phyloP scores from a whole-genome alignment of 2,888 invertebrate genomes.

The Heliconius charithonia region DNA sequence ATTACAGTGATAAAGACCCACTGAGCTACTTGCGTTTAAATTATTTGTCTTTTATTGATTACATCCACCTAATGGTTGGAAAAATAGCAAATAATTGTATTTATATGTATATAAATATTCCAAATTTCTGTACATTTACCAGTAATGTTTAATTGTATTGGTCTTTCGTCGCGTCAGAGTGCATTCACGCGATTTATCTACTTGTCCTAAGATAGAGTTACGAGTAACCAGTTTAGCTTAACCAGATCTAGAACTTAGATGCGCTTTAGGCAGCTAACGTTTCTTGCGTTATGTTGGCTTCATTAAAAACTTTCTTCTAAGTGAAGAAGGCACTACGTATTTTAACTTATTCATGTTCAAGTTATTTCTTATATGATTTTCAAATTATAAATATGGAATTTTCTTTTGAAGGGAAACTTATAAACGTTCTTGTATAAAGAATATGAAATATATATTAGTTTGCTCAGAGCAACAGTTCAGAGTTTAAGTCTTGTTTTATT shows the following conservation, averaged over 20 bases:
- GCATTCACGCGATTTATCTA: conserved; percentile 26
- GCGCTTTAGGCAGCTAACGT: neutral
- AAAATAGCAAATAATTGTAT: too few relatives aligned
- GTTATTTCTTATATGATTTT: neutral
- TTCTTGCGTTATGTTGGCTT: conserved; percentile 22
- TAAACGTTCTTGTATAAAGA: neutral
- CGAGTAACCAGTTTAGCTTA: conserved; percentile 36
- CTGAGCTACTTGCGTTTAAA: neutral
- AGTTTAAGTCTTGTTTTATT: too few relatives aligned
- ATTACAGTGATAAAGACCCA: neutral
- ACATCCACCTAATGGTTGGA: too few relatives aligned
- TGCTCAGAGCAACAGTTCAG: too few relatives aligned
- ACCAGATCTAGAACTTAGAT: conserved; percentile 25
- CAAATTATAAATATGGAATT: neutral
- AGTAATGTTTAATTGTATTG: conserved; percentile 17
- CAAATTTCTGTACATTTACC: neutral
- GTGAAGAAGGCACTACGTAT: neutral
- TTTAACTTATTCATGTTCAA: neutral
- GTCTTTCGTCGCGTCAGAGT: conserved; percentile 26
- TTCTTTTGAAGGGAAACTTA: neutral
- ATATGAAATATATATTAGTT: neutral
- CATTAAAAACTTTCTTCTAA: conserved; percentile 10
- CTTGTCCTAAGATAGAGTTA: conserved; percentile 34
- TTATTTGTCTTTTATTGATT: too few relatives aligned
- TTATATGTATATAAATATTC: too few relatives aligned